Conservation (phyloP, 2,113 vertebrate genomes). For the Oncorhynchus keta region DNA sequence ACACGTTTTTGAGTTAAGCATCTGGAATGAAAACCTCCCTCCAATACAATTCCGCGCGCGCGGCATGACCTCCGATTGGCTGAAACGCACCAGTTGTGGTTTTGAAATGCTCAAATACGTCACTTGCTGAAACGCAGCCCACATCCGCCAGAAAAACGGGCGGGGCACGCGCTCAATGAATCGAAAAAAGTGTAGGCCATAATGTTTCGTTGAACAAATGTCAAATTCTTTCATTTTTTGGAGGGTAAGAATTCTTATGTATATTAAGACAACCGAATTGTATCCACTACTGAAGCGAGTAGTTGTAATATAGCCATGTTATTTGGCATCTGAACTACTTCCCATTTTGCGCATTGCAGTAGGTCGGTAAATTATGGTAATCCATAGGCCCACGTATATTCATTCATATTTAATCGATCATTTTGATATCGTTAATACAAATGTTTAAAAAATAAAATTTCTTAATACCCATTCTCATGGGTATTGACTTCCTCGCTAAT, state of each 20-base stretch:
- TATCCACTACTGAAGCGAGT: neutral
- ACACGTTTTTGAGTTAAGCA: neutral
- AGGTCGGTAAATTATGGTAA: neutral
- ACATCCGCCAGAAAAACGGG: constrained; percentile 26
- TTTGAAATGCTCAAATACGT: constrained; percentile 55
- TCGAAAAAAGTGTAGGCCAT: constrained; percentile 6
- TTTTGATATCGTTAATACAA: neutral
- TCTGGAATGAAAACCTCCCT: constrained; percentile 10
- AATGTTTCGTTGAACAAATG: neutral
- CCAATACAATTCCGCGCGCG: constrained; percentile 32
- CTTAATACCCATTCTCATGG: neutral
- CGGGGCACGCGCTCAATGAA: constrained; percentile 6
- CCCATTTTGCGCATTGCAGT: constrained; percentile 22
- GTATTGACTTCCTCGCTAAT: too few relatives aligned
- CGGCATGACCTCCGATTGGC: constrained; percentile 50
- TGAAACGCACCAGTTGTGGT: constrained; percentile 26
- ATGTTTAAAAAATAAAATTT: too few relatives aligned
- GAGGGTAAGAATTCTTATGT: neutral
- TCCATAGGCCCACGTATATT: neutral
- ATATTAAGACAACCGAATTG: neutral
- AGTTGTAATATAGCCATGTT: neutral
- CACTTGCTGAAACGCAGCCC: constrained; percentile 51
- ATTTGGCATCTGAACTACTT: neutral
- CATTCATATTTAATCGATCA: neutral
- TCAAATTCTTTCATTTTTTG: neutral